Base-by-base conservation (phyloP, 2,113 vertebrate genomes). In the Heterotilapia buettikoferi region DNA sequence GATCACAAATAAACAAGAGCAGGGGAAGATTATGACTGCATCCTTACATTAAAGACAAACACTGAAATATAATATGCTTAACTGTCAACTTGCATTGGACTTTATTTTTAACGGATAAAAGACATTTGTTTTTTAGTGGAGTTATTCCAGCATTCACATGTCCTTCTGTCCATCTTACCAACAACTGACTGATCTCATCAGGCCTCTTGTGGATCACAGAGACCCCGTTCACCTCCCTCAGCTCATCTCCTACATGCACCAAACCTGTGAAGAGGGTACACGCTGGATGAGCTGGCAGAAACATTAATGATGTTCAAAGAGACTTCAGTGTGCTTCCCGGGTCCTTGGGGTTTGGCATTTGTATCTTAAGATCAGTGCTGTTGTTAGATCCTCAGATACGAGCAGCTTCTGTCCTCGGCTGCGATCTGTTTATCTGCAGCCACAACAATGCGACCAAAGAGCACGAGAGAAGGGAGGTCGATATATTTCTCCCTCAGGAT, bases 111-210 rank as follows among this genome's bases (percentile, higher is more conserved):
- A 73, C 29, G 68, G 6, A 7, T 26, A 45, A 26, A 71, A 71
- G 7, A 43, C 21, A 73, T 45, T 26, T 38, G 33, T 7, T 50
- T 50, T 78, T 52, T 13, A 33, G 6, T 52, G 6, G 26, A 33
- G 11, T 52, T 33, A 52, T 52, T 52, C 45, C 18, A 78, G 0
- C 1, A 78, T 52, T 52, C 6, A n/a, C 38, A 47, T 7, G 71
- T 76, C 21, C 21, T 19, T 81, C 57, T 40, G 57, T 16, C 0
- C 6, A 9, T 83, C 96, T 56, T 92, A 99, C 98, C 98, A 99
- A 96, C 93, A 99, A 97, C 94, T 98, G 98, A 93, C 98, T 99
- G 96, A 99, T 99, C 95, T 99, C 98, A 18, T 99, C 98, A 0
- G 98, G 98, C 82, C 98, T 97, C 93, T 99, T 99, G 93, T 99